Evolutionary conservation across 2,113 vertebrate species (phyloP), one percentile per base, ranked within the genome.

Genomic region (Uropsilus gracilis): DNA sequence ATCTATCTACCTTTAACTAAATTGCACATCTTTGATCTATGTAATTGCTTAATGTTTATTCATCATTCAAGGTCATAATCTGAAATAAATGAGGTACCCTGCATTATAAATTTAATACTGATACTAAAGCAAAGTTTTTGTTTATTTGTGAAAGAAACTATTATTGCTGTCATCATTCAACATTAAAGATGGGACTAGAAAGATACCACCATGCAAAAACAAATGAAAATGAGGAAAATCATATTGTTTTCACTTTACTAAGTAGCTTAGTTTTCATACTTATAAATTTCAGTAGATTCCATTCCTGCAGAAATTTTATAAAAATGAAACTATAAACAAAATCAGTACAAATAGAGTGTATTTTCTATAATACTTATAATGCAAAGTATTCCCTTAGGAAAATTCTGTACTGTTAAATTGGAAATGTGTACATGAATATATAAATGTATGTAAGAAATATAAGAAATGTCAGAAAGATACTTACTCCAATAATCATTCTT

Each of bases 291-390:
- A 10, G 6, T 85, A 34, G 17, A 48, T 78, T 84, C 16, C 53
- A n/a, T n/a, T n/a, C n/a, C 10, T 34, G 64, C 3, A 77, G 5
- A 93, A 53, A 8, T 26, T 61, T 44, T 71, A 90, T 89, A 39
- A 73, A 82, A 90, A 72, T 1, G n/a, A 95, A 94, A 68, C 63
- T 55, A 88, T n/a, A 93, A 85, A 94, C 1, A 86, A 42, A 37
- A 57, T 6, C 2, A 69, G 6, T 20, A 78, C 0, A 61, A 66
- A 46, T 1, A 72, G 3, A 57, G 2, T 22, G 34, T 71, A 89
- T 73, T 92, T 5, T 90, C 24, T 37, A 32, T 63, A 63, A 59
- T 64, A 76, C 66, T 87, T 76, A 76, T 66, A 66, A 61, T 86
- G 17, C 39, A 73, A 81, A 82, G 32, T 50, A 72, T 6, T 39